These are phyloP conservation scores for Amblyjoppa fuscipennis DNA, from an alignment of 2,888 invertebrate genomes.

Conservation along the genomic window DNA sequence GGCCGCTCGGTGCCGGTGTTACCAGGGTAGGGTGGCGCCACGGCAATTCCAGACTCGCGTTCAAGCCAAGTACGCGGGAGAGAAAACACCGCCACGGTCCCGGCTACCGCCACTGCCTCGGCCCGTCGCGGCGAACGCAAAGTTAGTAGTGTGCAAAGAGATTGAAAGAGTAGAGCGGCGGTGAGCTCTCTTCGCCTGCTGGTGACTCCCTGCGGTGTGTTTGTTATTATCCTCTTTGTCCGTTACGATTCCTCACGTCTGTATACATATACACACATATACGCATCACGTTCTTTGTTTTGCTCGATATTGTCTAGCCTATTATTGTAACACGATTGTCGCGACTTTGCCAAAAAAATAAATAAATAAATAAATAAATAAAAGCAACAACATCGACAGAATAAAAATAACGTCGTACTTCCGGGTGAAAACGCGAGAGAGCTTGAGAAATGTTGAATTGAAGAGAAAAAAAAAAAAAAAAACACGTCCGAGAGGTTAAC, in stretches of 20 bases:
- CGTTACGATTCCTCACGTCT: neutral
- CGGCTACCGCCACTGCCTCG: constrained; percentile 61
- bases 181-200: constrained; percentile 37
- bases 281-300: constrained; percentile 13
- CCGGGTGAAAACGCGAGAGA: neutral
- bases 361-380: neutral
- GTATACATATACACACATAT: neutral
- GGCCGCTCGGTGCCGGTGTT: constrained; percentile 72
- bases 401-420: neutral
- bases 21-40: constrained; percentile 83
- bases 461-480: constrained; percentile 3
- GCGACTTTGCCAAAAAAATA: constrained; percentile 43
- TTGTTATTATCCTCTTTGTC: constrained; percentile 22
- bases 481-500: neutral
- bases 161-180: constrained; percentile 72
- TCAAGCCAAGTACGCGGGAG: constrained; percentile 81
- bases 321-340: neutral
- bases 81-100: constrained; percentile 64
- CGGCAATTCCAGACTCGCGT: constrained; percentile 84
- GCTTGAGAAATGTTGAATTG: neutral
- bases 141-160: constrained; percentile 47
- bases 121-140: constrained; percentile 50
- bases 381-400: neutral
- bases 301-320: neutral
- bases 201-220: constrained; percentile 29